These are phyloP conservation scores for Drosophila histrio DNA, from an alignment of 2,888 invertebrate genomes.

Conservation along the genomic window DNA sequence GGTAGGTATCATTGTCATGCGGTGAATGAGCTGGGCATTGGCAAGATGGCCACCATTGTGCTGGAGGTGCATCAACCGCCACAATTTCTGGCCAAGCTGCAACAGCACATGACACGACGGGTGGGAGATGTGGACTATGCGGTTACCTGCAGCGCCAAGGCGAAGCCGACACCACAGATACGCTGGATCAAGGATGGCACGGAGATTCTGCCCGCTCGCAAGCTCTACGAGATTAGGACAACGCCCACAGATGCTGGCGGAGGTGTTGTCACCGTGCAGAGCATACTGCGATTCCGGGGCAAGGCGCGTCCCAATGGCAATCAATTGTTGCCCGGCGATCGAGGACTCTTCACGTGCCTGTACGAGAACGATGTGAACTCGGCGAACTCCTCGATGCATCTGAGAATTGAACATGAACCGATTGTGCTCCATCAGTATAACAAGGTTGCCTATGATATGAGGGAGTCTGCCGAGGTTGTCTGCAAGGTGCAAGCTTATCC, in stretches of 20 bases:
- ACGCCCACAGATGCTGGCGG: conserved; percentile 89
- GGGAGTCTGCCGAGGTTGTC: conserved; percentile 93
- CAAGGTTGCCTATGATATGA: conserved; percentile 93
- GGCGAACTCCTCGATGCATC: conserved; percentile 94
- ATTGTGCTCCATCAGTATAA: conserved; percentile 93
- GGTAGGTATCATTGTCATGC: conserved; percentile 96
- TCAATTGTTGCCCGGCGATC: conserved; percentile 91
- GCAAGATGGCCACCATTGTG: conserved; percentile 92
- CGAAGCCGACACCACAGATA: conserved; percentile 93
- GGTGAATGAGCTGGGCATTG: conserved; percentile 94
- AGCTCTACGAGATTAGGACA: conserved; percentile 92
- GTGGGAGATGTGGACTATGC: conserved; percentile 92
- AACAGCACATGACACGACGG: conserved; percentile 91
- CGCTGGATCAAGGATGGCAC: conserved; percentile 94
- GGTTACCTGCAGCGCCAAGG: conserved; percentile 93
- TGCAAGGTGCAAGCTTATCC: conserved; percentile 96
- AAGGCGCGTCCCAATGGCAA: conserved; percentile 91
- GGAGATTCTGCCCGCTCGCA: conserved; percentile 90
- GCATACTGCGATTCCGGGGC: conserved; percentile 91
- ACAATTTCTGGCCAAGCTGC: conserved; percentile 91
- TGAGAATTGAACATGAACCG: conserved; percentile 95
- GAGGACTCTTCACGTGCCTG: conserved; percentile 93
- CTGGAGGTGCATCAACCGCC: conserved; percentile 95
- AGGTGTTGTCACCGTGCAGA: conserved; percentile 92
- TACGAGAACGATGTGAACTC: conserved; percentile 95